phyloP scores from a whole-genome alignment of 2,888 invertebrate species.

The Pteria penguin region DNA sequence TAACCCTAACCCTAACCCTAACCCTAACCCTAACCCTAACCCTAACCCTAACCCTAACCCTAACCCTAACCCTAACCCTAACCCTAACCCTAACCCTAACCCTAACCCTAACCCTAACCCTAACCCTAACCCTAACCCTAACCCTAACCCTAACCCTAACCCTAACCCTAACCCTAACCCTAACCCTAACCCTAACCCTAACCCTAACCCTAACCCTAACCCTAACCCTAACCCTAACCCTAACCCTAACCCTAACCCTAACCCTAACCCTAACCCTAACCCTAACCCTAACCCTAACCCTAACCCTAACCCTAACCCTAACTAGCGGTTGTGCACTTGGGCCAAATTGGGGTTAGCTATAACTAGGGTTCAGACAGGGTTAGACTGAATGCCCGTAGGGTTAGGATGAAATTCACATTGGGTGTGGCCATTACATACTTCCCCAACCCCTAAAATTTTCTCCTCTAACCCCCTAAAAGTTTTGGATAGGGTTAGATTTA shows the following conservation, averaged over 20 bases:
- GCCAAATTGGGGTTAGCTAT: too few species aligned
- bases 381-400: too few species aligned
- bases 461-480: too few species aligned
- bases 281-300: slow-evolving; percentile 34
- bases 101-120: slow-evolving; percentile 10
- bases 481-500: too few species aligned
- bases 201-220: slow-evolving; percentile 27
- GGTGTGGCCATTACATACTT: too few species aligned
- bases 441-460: too few species aligned
- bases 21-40: slow-evolving; percentile 26
- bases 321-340: too few species aligned
- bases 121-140: slow-evolving; percentile 27
- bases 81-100: slow-evolving; percentile 35
- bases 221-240: slow-evolving; percentile 16
- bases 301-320: slow-evolving; percentile 21
- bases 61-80: slow-evolving; percentile 34
- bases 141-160: too few species aligned
- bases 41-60: slow-evolving; percentile 25
- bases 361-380: too few species aligned
- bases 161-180: slow-evolving; percentile 7
- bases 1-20: slow-evolving; percentile 40
- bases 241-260: slow-evolving; percentile 26
- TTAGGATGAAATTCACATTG: too few species aligned
- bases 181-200: slow-evolving; percentile 30
- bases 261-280: slow-evolving; percentile 31